Conservation (phyloP, 2,888 invertebrate genomes). For the Bimastos eiseni region DNA sequence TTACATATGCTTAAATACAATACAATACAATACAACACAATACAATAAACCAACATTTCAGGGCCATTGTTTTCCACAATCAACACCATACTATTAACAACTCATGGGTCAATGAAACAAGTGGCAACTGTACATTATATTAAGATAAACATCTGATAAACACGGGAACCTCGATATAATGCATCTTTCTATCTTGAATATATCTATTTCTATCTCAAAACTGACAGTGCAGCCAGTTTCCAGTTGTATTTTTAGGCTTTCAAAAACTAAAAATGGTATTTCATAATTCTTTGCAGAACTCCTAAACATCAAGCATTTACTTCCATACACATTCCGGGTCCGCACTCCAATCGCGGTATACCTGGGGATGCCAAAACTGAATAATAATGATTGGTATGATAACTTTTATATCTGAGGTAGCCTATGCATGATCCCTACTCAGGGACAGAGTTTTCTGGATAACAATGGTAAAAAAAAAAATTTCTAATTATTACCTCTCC, state of each 20-base stretch:
- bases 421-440: not conserved
- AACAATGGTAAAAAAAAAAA: not conserved
- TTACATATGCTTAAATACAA: too few relatives aligned
- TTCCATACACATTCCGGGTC: too few relatives aligned
- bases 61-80: not conserved
- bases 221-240: too few relatives aligned
- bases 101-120: not conserved
- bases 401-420: not conserved
- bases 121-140: not conserved
- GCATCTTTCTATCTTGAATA: not conserved
- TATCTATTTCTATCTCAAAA: too few relatives aligned
- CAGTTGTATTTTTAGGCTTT: too few relatives aligned
- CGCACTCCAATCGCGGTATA: too few relatives aligned
- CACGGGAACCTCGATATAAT: not conserved
- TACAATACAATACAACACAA: too few relatives aligned
- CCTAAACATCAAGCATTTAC: too few relatives aligned
- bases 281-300: not conserved
- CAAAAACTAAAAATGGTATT: not conserved
- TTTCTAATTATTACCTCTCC: not conserved
- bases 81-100: not conserved
- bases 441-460: not conserved
- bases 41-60: not conserved
- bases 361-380: not conserved
- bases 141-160: not conserved
- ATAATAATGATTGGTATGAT: not conserved